Evolutionary conservation across 1,140 invertebrate species (phyloP), one percentile per base, ranked within the genome.

Genomic region (Drosophila saltans): DNA sequence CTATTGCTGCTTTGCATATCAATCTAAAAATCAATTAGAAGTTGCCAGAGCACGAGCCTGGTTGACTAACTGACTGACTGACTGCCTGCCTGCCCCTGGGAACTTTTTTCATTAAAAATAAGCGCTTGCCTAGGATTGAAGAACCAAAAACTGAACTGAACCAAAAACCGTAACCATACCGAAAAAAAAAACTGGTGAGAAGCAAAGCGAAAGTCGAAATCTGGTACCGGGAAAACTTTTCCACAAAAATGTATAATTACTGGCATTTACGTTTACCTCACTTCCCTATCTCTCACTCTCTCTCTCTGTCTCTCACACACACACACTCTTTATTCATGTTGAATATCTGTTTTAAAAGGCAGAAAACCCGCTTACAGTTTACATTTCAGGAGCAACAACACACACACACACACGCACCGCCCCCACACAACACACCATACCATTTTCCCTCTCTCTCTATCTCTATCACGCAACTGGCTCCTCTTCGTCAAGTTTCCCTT

Each of bases 21-120:
- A 78, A 78, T 78, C 75, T 78, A 66, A 78, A 78, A 78, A 78
- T 78, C 76, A 78, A 78, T 78, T 78, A 78, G 76, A 78, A 78
- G 63, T 78, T 78, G 55, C 75, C 69, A 39, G 69, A 60, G 73
- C 68, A 45, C 61, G 36, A 33, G 43, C 10, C 8, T 52, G n/a
- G 26, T 21, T 21, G 24, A 52, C 16, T 24, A 16, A 3, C 21
- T 6, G 24, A 7, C n/a, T 52, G 5, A 40, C 2, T 11, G 39
- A 2, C 21, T 36, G 33, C 2, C 21, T 48, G 11, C 36, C 30
- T 3, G 11, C 16, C 43, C 39, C 24, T 36, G 55, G 55, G 10
- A 78, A 77, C 75, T 78, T 78, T 78, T 78, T 78, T 78, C 75
- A 78, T 78, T 78, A 78, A 78, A 78, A 78, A 72, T 77, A 77